These are phyloP conservation scores for Dysmachus trigonus DNA, from an alignment of 2,888 invertebrate species.

Conservation along the genomic window DNA sequence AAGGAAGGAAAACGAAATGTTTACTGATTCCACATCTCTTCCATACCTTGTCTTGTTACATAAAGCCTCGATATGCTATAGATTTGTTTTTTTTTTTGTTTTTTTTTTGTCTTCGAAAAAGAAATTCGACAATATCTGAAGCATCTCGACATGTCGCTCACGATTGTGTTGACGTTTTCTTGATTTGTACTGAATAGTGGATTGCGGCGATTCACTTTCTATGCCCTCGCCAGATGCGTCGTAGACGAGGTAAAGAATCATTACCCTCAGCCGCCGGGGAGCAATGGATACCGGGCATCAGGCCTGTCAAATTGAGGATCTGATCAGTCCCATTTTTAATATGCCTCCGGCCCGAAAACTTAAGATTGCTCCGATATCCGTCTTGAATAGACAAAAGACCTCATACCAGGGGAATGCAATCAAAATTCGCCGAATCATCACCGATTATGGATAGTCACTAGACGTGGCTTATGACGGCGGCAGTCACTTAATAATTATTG, in stretches of 20 bases:
- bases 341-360: conserved; percentile 29
- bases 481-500: conserved; percentile 33
- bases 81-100: not conserved
- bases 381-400: conserved; percentile 47
- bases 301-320: conserved; percentile 27
- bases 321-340: conserved; percentile 22
- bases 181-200: not conserved
- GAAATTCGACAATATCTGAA: conserved; percentile 5
- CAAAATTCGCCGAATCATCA: conserved; percentile 33
- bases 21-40: not conserved
- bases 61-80: not conserved
- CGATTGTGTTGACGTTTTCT: conserved; percentile 32
- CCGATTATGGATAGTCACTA: conserved; percentile 14
- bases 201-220: conserved; percentile 32
- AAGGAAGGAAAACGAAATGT: not conserved
- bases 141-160: conserved; percentile 17
- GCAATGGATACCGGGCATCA: not conserved
- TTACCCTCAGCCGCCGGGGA: not conserved
- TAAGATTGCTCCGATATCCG: conserved; percentile 28
- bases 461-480: conserved; percentile 38
- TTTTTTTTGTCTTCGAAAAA: not conserved
- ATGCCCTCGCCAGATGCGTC: not conserved
- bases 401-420: conserved; percentile 45
- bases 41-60: not conserved
- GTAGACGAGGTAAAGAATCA: not conserved